phyloP scores from a whole-genome alignment of 2,888 invertebrate genomes.

The Leptura quadrifasciata region DNA sequence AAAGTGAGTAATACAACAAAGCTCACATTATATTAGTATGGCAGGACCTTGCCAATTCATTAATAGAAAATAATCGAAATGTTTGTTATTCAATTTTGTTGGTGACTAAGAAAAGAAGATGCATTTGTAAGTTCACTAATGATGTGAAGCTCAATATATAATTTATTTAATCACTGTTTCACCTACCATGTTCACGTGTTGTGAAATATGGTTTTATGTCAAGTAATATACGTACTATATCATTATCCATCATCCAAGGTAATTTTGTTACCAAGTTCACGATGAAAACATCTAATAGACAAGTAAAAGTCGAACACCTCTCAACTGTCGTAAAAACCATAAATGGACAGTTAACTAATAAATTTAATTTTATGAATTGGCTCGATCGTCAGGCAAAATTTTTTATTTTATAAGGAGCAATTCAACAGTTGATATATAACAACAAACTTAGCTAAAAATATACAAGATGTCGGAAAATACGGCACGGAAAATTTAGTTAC shows the following conservation, averaged over 20 bases:
- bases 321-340: not conserved
- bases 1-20: no score
- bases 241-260: not conserved
- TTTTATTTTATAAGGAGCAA: no score
- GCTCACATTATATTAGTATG: not conserved
- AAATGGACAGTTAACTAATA: not conserved
- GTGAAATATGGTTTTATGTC: no score
- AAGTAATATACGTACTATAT: not conserved
- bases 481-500: no score
- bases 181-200: not conserved
- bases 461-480: no score
- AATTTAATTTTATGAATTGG: not conserved
- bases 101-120: not conserved
- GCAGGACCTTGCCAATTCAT: not conserved
- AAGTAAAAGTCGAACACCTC: not conserved
- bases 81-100: not conserved
- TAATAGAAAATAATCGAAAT: not conserved
- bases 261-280: not conserved
- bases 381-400: no score
- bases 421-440: no score
- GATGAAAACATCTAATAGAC: not conserved
- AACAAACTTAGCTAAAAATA: no score
- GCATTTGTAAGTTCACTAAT: not conserved
- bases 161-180: not conserved
- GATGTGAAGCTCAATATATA: not conserved